Base-by-base conservation (phyloP, 2,113 vertebrate genomes). In the Ictalurus punctatus region DNA sequence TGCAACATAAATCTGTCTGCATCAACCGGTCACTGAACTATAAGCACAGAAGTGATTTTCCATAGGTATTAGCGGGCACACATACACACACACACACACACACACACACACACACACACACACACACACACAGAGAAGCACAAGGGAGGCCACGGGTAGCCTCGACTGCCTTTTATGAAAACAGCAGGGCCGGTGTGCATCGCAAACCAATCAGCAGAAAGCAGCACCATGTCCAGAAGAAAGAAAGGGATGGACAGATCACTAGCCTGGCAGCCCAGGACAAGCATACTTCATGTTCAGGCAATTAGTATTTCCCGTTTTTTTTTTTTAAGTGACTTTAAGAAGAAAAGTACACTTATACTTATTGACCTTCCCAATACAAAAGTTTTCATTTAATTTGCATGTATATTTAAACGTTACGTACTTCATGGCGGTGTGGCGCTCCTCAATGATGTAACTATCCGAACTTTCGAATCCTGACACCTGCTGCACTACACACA, bases 1-100 rank as follows among this genome's bases (percentile, higher is more conserved):
- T 79, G 8, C 34, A 40, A 40, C 1, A 54, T 74, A 84, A 87
- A 81, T 69, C 65, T 61, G 69, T 74, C 61, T n/a, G 13, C 6
- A 69, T 69, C 40, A 4, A 37, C 3, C 56, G 4, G 4, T 13
- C 40, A 2, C 37, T 44, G 2, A 25, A 61, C 19, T 86, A 59
- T 48, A 58, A 30, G 69, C 34, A 5, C 9, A 2, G 30, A 79
- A 85, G 87, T 59, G 76, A 69, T 52, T 85, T 87, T 81, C 40
- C n/a, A 76, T 40, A 65, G 21, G 12, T 40, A 56, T n/a, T 17
- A 25, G 2, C 23, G 59, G 27, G 27, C 59, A n/a, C 37, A 5
- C 34, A 63, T 2, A 84, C 25, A 40, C 37, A 40, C 40, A 44
- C 48, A 48, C 37, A 44, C 23, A 79, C 23, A 52, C 76, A 82